Percentiles rank a stretch among this genome's conserved stretches.
These are phyloP conservation scores for Noctua janthe DNA, from an alignment of 2,888 invertebrate genomes.

Conservation along the genomic window DNA sequence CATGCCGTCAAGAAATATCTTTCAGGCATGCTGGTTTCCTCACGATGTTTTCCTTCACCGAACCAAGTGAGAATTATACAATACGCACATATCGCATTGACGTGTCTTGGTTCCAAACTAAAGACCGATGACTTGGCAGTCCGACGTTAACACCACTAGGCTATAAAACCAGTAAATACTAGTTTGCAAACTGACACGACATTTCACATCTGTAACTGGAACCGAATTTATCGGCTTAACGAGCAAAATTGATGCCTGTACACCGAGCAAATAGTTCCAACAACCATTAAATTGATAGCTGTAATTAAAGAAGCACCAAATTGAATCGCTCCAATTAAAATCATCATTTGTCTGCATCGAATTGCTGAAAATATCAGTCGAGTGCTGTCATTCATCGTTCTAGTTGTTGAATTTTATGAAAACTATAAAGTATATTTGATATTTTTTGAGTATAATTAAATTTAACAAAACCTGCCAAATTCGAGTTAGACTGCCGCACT, in stretches of 20 bases:
- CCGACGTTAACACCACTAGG: too few relatives aligned
- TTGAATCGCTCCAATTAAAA: slow-evolving; percentile 59
- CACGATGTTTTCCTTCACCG: too few relatives aligned
- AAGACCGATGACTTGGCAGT: too few relatives aligned
- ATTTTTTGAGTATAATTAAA: background rate
- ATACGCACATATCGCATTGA: too few relatives aligned
- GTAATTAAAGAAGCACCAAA: slow-evolving; percentile 60
- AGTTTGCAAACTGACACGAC: slow-evolving; percentile 9
- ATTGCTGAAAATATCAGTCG: slow-evolving; percentile 23
- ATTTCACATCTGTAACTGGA: slow-evolving; percentile 26
- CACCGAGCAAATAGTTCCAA: slow-evolving; percentile 51
- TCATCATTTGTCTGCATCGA: slow-evolving; percentile 42
- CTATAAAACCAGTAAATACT: background rate
- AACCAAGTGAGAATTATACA: too few relatives aligned
- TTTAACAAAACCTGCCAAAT: too few relatives aligned
- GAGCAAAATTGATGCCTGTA: slow-evolving; percentile 46
- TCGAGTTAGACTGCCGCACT: too few relatives aligned
- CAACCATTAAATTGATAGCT: slow-evolving; percentile 55
- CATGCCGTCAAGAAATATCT: too few relatives aligned
- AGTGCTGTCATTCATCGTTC: slow-evolving; percentile 6
- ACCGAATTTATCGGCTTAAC: slow-evolving; percentile 42
- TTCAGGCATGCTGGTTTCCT: too few relatives aligned
- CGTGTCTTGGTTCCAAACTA: too few relatives aligned
- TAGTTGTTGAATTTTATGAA: slow-evolving; percentile 3
- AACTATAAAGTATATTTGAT: background rate